These are phyloP conservation scores for Amphimallon solstitiale DNA, from an alignment of 2,888 invertebrate species.

Conservation along the genomic window DNA sequence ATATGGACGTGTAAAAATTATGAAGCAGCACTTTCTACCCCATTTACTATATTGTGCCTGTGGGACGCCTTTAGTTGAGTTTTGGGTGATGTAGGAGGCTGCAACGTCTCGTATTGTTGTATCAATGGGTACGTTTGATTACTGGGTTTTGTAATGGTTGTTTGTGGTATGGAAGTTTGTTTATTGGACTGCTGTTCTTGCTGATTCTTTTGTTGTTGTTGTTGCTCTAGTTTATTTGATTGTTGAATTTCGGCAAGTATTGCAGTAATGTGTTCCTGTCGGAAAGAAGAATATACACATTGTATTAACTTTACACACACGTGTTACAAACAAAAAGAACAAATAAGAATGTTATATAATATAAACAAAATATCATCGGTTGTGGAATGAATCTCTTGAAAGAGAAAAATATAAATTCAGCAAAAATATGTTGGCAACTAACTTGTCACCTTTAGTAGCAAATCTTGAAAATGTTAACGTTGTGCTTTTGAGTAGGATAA, in stretches of 20 bases:
- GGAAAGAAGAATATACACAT: slow-evolving; percentile 29
- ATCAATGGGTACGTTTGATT: slow-evolving; percentile 29
- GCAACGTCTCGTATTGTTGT: slow-evolving; percentile 34
- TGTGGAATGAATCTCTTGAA: too few relatives aligned
- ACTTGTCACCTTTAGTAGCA: too few relatives aligned
- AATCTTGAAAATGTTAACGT: too few relatives aligned
- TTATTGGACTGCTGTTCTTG: slow-evolving; percentile 44
- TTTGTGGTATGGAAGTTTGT: slow-evolving; percentile 20
- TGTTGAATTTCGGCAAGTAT: slow-evolving; percentile 44
- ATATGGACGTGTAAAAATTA: slow-evolving; percentile 2
- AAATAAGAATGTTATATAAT: background rate
- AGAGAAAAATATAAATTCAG: too few relatives aligned
- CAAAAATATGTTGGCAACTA: too few relatives aligned
- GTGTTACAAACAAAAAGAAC: background rate
- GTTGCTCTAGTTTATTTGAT: slow-evolving; percentile 26
- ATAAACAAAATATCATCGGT: too few relatives aligned
- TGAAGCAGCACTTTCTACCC: background rate
- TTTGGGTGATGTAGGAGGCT: slow-evolving; percentile 37
- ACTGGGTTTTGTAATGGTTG: slow-evolving; percentile 48
- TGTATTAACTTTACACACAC: background rate
- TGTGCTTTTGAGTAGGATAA: too few relatives aligned
- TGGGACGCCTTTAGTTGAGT: slow-evolving; percentile 48
- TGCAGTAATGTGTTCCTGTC: slow-evolving; percentile 54
- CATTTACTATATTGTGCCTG: slow-evolving; percentile 41
- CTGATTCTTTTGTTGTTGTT: slow-evolving; percentile 16